Percentiles rank a stretch among this genome's conserved stretches.
Evolutionary conservation across 2,797 vertebrate genomes (phyloP).

Genomic region (Malacoctenus gilli): DNA sequence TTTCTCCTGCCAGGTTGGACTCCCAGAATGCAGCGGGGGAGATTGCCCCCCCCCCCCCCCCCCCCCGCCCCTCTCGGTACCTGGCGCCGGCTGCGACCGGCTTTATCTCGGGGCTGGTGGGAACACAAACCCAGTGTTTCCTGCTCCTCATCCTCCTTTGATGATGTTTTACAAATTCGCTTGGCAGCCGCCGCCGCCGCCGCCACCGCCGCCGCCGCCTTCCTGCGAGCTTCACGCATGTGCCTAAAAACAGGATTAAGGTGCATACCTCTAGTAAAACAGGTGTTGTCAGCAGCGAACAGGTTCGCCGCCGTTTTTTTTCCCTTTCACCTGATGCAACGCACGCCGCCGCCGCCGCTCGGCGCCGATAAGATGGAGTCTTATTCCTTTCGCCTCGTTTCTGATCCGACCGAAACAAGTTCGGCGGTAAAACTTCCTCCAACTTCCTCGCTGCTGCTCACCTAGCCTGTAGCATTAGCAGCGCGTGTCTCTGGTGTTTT

Average conservation of each 20-base stretch:
- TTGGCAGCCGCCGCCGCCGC: too few relatives aligned
- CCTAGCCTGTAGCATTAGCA: too few relatives aligned
- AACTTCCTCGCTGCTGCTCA: too few relatives aligned
- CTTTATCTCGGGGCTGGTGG: slow-evolving; percentile 67
- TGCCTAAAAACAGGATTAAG: slow-evolving; percentile 64
- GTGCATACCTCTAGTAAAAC: slow-evolving; percentile 50
- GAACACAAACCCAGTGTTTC: slow-evolving; percentile 66
- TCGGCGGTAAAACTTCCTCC: too few relatives aligned
- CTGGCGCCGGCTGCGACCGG: slow-evolving; percentile 53
- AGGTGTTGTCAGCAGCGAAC: too few relatives aligned
- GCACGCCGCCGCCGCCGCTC: slow-evolving; percentile 11
- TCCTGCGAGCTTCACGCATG: slow-evolving; percentile 27
- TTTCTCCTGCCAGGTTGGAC: slow-evolving; percentile 78
- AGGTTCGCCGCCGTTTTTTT: slow-evolving; percentile 48
- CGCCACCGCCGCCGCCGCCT: too few relatives aligned
- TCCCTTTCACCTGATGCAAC: slow-evolving; percentile 35
- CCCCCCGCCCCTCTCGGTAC: slow-evolving; percentile 52
- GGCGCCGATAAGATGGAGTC: slow-evolving; percentile 7
- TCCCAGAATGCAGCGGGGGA: slow-evolving; percentile 79
- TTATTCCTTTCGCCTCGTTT: slow-evolving; percentile 8
- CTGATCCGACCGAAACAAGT: too few relatives aligned
- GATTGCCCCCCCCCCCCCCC: slow-evolving; percentile 55
- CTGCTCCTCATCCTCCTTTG: slow-evolving; percentile 62
- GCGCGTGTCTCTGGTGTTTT: too few relatives aligned
- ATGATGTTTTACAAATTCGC: slow-evolving; percentile 63